A percentile compares a stretch with the other conserved stretches of the same genome.
These are phyloP conservation scores for Gulo gulo DNA, from an alignment of 2,113 vertebrate species.

Conservation along the genomic window DNA sequence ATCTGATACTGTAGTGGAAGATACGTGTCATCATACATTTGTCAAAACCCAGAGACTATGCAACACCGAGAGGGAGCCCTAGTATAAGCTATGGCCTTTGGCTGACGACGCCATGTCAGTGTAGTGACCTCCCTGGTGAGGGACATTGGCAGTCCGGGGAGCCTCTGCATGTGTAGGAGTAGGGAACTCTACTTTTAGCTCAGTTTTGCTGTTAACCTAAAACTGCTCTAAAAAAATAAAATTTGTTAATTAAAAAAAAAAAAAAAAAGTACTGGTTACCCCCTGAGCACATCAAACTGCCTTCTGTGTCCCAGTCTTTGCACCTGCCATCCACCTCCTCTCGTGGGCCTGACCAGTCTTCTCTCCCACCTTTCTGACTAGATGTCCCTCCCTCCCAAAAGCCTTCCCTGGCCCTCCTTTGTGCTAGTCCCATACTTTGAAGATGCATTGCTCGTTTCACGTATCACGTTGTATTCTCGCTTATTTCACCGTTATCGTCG, in stretches of 20 bases:
- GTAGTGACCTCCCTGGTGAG: neutral
- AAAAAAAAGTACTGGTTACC: neutral
- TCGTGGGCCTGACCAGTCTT: neutral
- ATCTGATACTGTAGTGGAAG: neutral
- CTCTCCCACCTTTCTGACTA: neutral
- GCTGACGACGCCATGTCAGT: neutral
- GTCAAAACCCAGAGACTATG: neutral
- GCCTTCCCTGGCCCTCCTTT: neutral
- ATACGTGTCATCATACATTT: neutral
- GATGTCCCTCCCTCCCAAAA: neutral
- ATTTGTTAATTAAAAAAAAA: neutral
- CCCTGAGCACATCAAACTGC: neutral
- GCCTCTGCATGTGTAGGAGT: neutral
- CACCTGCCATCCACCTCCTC: too few relatives aligned
- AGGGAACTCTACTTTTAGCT: neutral
- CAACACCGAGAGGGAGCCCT: neutral
- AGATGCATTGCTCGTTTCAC: neutral
- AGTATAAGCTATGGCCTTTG: neutral
- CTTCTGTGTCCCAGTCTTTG: neutral
- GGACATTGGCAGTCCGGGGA: neutral
- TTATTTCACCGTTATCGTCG: neutral
- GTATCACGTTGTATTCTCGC: neutral
- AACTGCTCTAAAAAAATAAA: neutral
- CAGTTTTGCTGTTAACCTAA: neutral
- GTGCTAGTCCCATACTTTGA: neutral